A percentile compares a stretch with the other conserved stretches of the same genome.
Evolutionary conservation across 2,797 vertebrate species (phyloP).

Genomic region (Sparidentex hasta): DNA sequence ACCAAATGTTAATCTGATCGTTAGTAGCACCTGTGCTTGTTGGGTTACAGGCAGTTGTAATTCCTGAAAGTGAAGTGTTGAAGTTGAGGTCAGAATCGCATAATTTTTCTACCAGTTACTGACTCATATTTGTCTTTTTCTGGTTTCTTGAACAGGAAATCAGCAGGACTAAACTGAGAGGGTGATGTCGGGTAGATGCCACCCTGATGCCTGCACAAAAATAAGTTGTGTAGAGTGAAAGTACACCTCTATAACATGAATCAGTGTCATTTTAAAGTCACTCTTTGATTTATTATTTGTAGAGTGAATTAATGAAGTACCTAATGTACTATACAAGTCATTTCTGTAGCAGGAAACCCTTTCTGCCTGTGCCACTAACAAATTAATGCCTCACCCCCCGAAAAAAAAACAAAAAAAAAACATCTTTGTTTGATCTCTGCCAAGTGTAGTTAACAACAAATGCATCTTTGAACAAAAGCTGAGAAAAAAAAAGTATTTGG

Average conservation of each 20-base stretch:
- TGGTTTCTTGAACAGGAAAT: constrained; percentile 12
- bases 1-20: too few relatives aligned
- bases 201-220: not conserved
- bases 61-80: constrained; percentile 1
- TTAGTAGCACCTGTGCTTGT: not conserved
- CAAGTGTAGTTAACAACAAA: constrained; percentile 57
- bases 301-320: constrained; percentile 32
- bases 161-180: not conserved
- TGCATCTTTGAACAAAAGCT: constrained; percentile 61
- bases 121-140: not conserved
- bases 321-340: not conserved
- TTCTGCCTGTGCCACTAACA: constrained; percentile 30
- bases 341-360: constrained; percentile 38
- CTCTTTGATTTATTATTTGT: constrained; percentile 16
- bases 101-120: not conserved
- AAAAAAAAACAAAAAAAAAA: too few relatives aligned
- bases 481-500: constrained; percentile 46
- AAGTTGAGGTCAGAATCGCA: not conserved
- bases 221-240: not conserved
- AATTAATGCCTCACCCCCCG: constrained; percentile 31
- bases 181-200: constrained; percentile 1
- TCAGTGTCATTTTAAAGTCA: not conserved
- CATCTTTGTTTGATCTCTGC: constrained; percentile 56
- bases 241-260: not conserved
- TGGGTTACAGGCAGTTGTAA: not conserved